Evolutionary conservation across 2,797 vertebrate genomes (phyloP), one percentile per base, ranked within the genome.

Genomic region (Streptopelia turtur): DNA sequence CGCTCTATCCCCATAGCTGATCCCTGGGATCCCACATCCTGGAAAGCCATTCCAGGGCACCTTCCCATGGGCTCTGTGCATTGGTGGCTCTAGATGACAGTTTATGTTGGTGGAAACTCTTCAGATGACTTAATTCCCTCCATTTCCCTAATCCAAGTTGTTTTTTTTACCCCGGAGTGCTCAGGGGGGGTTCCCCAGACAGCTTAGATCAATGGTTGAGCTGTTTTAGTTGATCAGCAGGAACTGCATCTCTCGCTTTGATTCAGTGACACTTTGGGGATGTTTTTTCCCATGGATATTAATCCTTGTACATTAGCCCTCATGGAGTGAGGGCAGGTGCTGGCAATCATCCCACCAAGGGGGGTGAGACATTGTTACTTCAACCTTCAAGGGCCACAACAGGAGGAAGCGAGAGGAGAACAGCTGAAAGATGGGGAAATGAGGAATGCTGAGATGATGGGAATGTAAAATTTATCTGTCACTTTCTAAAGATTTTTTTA

Each of bases 351-450:
- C 53, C 64, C 52, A 30, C 8, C 30, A 4, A 65, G 35, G 43
- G 21, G 31, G 71, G 23, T 0, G 0, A 69, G 37, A 47, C 3
- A 4, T 35, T 33, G 6, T 7, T 2, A 3, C 63, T 63, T 63
- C 50, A 53, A 28, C n/a, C 80, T 79, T 28, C 3, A 3, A 30
- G 39, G 15, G 10, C 11, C 6, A 22, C 28, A 6, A n/a, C 57
- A 65, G 74, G 55, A 52, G 82, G 70, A 71, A 65, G 68, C 21
- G n/a, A 93, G 77, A 93, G 31, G 45, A 74, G 3, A 90, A 39
- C 69, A 90, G 84, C 79, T 86, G 82, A 70, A 89, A 82, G 90
- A 94, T 90, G 80, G 57, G 92, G 94, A 89, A 96, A 96, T 28
- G 8, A 78, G 89, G 91, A 94, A 70, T 93, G 88, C 91, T 94